A percentile compares a stretch with the other conserved stretches of the same genome.
These are phyloP conservation scores for Anoncus sp. DNA, from an alignment of 2,888 invertebrate species.

Conservation along the genomic window DNA sequence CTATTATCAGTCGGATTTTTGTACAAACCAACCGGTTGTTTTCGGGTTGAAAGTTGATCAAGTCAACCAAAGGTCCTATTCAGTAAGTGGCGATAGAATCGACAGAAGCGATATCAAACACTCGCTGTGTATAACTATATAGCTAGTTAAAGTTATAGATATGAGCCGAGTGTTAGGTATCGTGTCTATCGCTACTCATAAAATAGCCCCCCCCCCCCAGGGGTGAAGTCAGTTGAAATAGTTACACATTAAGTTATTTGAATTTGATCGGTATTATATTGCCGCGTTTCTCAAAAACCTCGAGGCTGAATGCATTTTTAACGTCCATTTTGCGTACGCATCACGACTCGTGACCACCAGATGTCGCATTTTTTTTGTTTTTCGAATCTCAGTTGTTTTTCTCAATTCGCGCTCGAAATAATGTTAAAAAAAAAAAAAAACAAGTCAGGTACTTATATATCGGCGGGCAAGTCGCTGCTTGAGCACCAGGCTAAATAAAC, in stretches of 20 bases:
- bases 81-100: too few relatives aligned
- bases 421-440: conserved; percentile 15
- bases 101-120: too few relatives aligned
- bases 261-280: background rate
- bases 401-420: conserved; percentile 11
- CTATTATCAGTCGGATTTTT: too few relatives aligned
- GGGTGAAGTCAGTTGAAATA: too few relatives aligned
- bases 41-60: too few relatives aligned
- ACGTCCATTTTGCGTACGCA: background rate
- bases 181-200: too few relatives aligned
- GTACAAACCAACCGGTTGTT: too few relatives aligned
- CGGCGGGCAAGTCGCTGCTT: conserved; percentile 26
- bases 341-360: background rate
- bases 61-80: too few relatives aligned
- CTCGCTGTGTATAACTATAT: too few relatives aligned
- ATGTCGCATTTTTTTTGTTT: background rate
- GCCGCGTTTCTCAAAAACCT: background rate
- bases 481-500: conserved; percentile 54
- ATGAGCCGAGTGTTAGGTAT: too few relatives aligned
- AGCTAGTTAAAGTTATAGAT: too few relatives aligned
- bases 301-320: background rate
- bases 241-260: background rate
- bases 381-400: background rate
- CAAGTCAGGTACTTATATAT: conserved; percentile 23
- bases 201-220: too few relatives aligned